Base-by-base conservation (phyloP, 1,140 invertebrate species). In the Bombus huntii region DNA sequence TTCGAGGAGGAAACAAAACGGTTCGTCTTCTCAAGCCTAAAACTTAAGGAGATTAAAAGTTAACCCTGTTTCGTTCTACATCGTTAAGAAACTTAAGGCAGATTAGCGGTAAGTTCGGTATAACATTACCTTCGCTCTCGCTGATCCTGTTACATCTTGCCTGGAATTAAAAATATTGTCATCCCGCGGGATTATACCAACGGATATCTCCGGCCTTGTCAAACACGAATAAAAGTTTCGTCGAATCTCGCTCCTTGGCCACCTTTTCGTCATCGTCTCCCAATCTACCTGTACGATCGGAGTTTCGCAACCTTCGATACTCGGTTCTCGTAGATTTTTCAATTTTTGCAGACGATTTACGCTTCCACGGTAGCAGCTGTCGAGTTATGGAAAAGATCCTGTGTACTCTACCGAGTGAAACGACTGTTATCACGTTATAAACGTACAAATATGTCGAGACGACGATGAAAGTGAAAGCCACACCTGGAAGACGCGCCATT, bases 111-210 rank as follows among this genome's bases (percentile, higher is more conserved):
- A 81, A 87, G 82, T 79, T 83, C 82, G 78, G 91, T 94, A 94
- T 95, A 94, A 93, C 92, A 94, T 94, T 94, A 95, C 94, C 90
- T 81, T 71, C 79, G 86, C 81, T 89, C 89, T 79, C 85, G 87
- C 88, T 94, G 91, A 95, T 95, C 93, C 92, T 93, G 92, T 94
- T 95, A 94, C 93, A 93, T 94, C 88, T 92, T 91, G 92, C 74
- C 88, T 77, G 87, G 90, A 94, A 95, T 94, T 93, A 94, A 95
- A 94, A 94, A 94, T 94, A 94, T 95, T 95, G 93, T 94, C 93
- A 93, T 94, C 92, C 92, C 78, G 86, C 37, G 65, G 87, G 92
- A 93, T 94, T 93, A 94, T 91, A 90, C 87, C 75, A 73, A 31
- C 42, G 89, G 92, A 94, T 93, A 92, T 92, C 92, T 90, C 80